These are phyloP conservation scores for Standfussiana lucernea DNA, from an alignment of 2,888 invertebrate species.

Conservation along the genomic window DNA sequence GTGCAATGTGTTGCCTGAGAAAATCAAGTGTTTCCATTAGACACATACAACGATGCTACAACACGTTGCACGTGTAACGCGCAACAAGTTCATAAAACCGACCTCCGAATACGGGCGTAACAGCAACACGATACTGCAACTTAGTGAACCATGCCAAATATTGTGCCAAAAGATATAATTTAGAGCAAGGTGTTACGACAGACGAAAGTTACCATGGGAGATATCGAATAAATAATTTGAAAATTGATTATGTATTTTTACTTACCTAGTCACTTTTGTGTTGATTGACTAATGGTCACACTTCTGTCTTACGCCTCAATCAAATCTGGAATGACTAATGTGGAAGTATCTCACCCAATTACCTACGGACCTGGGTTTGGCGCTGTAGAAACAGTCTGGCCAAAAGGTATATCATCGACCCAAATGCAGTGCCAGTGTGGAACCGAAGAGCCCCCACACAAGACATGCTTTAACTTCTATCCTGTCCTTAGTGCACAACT, in stretches of 20 bases:
- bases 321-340: not conserved
- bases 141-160: conserved; percentile 81
- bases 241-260: conserved; percentile 70
- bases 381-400: no score
- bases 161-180: conserved; percentile 83
- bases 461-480: not conserved
- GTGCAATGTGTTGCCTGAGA: not conserved
- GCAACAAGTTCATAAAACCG: conserved; percentile 1
- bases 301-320: not conserved
- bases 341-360: no score
- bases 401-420: not conserved
- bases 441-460: not conserved
- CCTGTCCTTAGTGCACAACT: not conserved
- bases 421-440: not conserved
- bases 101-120: conserved; percentile 57
- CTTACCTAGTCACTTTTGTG: conserved; percentile 28
- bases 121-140: conserved; percentile 49
- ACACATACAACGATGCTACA: not conserved
- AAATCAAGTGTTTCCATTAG: not conserved
- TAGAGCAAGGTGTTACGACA: conserved; percentile 69
- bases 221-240: conserved; percentile 85
- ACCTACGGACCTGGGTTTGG: no score
- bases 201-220: conserved; percentile 79
- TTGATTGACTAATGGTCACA: not conserved
- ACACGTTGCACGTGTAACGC: conserved; percentile 6